Evolutionary conservation across 2,113 vertebrate species (phyloP).

Genomic region (Rostratula benghalensis): DNA sequence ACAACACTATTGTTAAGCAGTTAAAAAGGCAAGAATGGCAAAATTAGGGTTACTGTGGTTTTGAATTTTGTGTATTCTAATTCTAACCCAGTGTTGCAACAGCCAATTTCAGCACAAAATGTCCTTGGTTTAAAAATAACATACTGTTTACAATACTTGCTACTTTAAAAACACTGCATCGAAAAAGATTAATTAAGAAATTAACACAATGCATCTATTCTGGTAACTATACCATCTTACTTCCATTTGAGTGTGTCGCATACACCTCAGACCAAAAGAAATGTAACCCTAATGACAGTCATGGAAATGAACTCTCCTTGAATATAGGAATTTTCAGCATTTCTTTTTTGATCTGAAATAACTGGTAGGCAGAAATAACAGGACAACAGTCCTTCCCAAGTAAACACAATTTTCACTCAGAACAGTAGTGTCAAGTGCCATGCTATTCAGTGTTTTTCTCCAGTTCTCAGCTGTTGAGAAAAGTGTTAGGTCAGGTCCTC

Average conservation of each 20-base stretch:
- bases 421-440: background rate
- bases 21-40: conserved; percentile 49
- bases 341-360: background rate
- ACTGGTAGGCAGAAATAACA: background rate
- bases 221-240: background rate
- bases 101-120: conserved; percentile 57
- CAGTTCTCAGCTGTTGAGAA: background rate
- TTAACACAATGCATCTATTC: conserved; percentile 20
- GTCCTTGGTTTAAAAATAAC: conserved; percentile 61
- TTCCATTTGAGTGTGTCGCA: background rate
- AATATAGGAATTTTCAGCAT: background rate
- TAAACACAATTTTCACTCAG: background rate
- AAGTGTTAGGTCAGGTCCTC: background rate
- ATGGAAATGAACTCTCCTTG: background rate
- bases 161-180: conserved; percentile 23
- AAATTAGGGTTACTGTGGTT: conserved; percentile 63
- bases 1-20: conserved; percentile 48
- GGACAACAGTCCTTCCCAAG: background rate
- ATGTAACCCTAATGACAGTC: background rate
- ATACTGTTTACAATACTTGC: conserved; percentile 13
- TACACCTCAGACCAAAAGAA: background rate
- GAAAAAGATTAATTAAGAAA: background rate
- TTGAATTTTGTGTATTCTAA: conserved; percentile 56
- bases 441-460: background rate
- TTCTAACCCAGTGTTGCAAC: conserved; percentile 53